Evolutionary conservation across 2,888 invertebrate species (phyloP), one percentile per base, ranked within the genome.

Genomic region (Druceiella hillmani): DNA sequence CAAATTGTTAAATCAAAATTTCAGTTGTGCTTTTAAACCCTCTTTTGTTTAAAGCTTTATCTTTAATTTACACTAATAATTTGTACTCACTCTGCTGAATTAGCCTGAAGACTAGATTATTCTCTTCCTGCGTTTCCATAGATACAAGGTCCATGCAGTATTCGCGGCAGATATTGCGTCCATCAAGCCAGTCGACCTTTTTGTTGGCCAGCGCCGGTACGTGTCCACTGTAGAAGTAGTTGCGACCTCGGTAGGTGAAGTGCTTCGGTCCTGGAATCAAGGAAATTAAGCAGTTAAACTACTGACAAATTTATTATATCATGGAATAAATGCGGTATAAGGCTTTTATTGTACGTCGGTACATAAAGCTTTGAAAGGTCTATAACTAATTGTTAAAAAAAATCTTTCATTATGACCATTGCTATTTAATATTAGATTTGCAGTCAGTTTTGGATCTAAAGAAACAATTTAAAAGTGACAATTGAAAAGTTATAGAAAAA

Each of bases 121-220:
- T 90, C 62, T 92, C 88, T 60, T 89, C 88, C 64, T 90, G 88
- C 7, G 87, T 85, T 63, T 92, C 91, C 62, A 91, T 74, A 12
- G 89, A 87, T 31, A 91, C 84, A 52, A 90, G 78, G 64, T 92
- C 92, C 92, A 92, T 92, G 66, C 92, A 92, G 66, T 90, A 90
- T 62, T 90, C 88, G 49, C 92, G 78, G 73, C 92, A 92, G 55
- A 88, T 76, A 64, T 92, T 92, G 54, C 91, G 82, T 15, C 88
- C 91, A 54, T 91, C 91, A 51, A 91, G 64, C 91, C 92, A 92
- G 64, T 92, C 90, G 33, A 89, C 79, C 66, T 86, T 88, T 61
- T 80, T 80, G 58, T 81, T 85, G 41, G 85, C 81, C 45, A 87
- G 76, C 46, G 76, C 78, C 35, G 84, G 86, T 38, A 88, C 82